Conservation (phyloP, 2,888 invertebrate genomes). For the Clunio marinus region DNA sequence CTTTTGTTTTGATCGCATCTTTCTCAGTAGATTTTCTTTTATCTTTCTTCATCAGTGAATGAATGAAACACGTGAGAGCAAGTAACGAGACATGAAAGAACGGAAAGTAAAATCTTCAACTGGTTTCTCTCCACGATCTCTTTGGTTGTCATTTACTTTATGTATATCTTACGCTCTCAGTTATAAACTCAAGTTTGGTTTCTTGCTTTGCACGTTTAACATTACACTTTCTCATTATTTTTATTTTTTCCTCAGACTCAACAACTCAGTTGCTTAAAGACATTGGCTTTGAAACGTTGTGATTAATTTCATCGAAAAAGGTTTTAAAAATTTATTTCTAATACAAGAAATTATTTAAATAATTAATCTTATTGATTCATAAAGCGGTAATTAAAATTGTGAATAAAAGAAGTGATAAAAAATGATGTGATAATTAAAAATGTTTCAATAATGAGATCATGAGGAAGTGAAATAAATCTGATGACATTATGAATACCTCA, state of each 20-base stretch:
- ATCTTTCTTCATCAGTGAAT: background rate
- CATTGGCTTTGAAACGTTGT: background rate
- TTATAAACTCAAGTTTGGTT: background rate
- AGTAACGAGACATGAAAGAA: too few species aligned
- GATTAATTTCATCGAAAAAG: background rate
- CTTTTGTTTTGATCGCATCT: background rate
- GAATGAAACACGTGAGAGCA: background rate
- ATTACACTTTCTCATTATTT: conserved; percentile 6
- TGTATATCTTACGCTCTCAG: conserved; percentile 17
- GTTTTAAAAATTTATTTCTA: background rate
- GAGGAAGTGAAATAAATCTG: conserved; percentile 19
- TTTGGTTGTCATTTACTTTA: background rate
- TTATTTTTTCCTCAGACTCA: too few species aligned
- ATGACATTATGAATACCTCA: background rate
- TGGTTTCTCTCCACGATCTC: background rate
- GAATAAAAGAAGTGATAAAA: too few species aligned
- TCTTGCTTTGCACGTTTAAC: conserved; percentile 7
- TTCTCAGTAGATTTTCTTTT: background rate
- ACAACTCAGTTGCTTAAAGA: conserved; percentile 18
- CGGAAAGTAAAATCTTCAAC: background rate
- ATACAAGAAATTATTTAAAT: background rate
- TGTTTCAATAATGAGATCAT: conserved; percentile 34
- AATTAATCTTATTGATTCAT: too few species aligned
- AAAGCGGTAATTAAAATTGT: too few species aligned
- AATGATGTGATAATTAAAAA: conserved; percentile 2